Conservation (phyloP, 1,140 invertebrate genomes). For the Danaus melanippus region DNA sequence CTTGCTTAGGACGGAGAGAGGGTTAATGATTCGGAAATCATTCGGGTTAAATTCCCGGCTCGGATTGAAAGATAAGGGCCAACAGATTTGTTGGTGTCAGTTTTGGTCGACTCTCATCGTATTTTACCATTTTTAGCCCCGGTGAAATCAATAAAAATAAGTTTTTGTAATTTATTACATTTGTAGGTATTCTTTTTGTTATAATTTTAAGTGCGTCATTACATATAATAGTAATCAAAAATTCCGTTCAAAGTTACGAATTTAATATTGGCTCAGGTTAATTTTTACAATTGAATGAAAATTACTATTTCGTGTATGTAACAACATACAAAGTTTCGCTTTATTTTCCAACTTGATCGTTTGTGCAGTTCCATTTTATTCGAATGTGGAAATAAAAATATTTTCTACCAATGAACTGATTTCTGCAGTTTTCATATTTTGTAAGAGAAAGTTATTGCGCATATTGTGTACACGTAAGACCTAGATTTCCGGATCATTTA, state of each 20-base stretch:
- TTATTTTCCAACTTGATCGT: no score
- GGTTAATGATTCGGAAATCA: conserved; percentile 70
- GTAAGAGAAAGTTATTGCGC: conserved; percentile 13
- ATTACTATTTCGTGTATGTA: no score
- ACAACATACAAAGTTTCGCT: no score
- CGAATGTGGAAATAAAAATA: conserved; percentile 16
- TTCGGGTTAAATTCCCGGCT: conserved; percentile 63
- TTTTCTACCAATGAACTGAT: conserved; percentile 9
- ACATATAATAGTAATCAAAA: no score
- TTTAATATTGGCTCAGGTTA: no score
- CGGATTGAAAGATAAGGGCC: conserved; percentile 66
- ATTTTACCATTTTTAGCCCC: conserved; percentile 4
- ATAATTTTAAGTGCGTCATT: no score
- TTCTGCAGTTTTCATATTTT: conserved; percentile 3
- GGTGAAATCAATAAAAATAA: no score
- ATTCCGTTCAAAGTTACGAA: no score
- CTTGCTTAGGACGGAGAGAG: conserved; percentile 62
- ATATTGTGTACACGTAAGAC: conserved; percentile 20
- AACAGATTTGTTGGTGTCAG: conserved; percentile 65
- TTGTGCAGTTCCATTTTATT: conserved; percentile 8
- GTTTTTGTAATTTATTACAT: no score
- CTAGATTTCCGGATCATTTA: conserved; percentile 46
- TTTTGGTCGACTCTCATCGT: conserved; percentile 27
- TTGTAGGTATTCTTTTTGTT: no score
- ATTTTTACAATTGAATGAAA: no score